phyloP scores from a whole-genome alignment of 2,113 vertebrate species.

The Pteronura brasiliensis region DNA sequence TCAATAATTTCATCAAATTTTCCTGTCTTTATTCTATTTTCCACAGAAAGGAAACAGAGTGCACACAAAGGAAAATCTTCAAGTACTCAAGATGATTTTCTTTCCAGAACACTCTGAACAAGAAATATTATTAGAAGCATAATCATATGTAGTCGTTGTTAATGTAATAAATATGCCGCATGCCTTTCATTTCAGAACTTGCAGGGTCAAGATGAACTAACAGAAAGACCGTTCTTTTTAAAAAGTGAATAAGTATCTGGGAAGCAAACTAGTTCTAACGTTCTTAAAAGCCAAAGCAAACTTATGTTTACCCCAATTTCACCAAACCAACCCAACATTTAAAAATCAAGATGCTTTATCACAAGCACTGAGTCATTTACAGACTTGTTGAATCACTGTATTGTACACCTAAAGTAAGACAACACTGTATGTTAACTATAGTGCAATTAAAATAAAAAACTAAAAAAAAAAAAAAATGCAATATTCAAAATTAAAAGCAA shows the following conservation, averaged over 20 bases:
- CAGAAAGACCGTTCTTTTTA: not conserved
- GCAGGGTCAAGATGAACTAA: not conserved
- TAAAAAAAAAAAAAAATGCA: not conserved
- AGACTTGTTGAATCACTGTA: not conserved
- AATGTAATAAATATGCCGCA: not conserved
- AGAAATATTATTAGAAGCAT: not conserved
- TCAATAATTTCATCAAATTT: not conserved
- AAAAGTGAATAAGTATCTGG: not conserved
- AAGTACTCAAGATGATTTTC: not conserved
- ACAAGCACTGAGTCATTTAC: not conserved
- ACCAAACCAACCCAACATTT: not conserved
- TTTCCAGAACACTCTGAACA: not conserved
- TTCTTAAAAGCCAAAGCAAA: not conserved
- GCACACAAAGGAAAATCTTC: not conserved
- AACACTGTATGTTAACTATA: not conserved
- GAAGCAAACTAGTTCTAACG: not conserved
- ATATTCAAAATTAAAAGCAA: slow-evolving; percentile 66
- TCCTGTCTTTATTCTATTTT: slow-evolving; percentile 35
- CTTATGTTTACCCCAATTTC: not conserved
- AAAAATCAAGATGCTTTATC: not conserved
- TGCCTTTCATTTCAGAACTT: not conserved
- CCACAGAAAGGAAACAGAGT: not conserved
- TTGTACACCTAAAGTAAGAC: not conserved
- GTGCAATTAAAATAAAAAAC: not conserved
- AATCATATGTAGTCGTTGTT: not conserved